Evolutionary conservation across 2,113 vertebrate species (phyloP).

Genomic region (Calypte anna): DNA sequence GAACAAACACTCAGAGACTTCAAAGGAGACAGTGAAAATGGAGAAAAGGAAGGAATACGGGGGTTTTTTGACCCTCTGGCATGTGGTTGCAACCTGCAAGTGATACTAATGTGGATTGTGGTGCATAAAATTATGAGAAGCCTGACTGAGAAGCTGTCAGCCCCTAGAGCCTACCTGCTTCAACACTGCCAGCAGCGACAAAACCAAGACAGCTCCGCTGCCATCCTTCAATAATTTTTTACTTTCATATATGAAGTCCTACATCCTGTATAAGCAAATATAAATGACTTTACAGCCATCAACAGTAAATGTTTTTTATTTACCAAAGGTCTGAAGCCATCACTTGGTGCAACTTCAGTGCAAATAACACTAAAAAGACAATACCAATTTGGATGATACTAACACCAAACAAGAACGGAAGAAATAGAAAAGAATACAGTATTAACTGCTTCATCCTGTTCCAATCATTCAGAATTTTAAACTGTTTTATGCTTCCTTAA

Average conservation of each 20-base stretch:
- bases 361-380: neutral
- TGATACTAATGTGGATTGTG: neutral
- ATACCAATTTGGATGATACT: neutral
- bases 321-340: neutral
- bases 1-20: neutral
- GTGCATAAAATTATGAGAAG: neutral
- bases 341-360: neutral
- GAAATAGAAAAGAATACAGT: conserved; percentile 16
- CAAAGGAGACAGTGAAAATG: neutral
- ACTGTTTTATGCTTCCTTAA: conserved; percentile 53
- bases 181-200: neutral
- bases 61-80: neutral
- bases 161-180: rapidly evolving
- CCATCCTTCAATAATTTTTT: neutral
- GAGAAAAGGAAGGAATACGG: neutral
- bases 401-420: conserved; percentile 18
- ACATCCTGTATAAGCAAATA: neutral
- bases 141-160: neutral
- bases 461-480: conserved; percentile 23
- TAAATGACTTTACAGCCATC: neutral
- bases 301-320: neutral
- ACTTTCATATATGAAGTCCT: neutral
- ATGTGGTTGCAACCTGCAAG: neutral
- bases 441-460: conserved; percentile 57
- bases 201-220: neutral